phyloP scores from a whole-genome alignment of 2,888 invertebrate genomes.

The Malachius bipustulatus region DNA sequence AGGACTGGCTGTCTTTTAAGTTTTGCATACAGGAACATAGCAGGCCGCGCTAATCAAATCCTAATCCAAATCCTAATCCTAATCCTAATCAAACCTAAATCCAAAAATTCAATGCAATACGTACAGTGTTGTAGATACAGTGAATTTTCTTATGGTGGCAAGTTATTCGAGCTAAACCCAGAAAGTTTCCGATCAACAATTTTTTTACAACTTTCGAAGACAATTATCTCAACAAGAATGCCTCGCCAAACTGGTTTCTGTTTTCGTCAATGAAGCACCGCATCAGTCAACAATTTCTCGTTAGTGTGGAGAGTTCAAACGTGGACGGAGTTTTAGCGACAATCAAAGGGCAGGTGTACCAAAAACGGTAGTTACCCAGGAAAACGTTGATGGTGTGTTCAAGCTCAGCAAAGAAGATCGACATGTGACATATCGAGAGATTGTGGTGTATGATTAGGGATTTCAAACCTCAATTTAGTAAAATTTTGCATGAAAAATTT shows the following conservation, averaged over 20 bases:
- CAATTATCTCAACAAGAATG: neutral
- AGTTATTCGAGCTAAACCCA: no score
- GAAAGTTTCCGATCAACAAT: no score
- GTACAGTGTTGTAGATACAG: no score
- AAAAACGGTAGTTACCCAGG: neutral
- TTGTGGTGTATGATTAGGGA: slow-evolving; percentile 6
- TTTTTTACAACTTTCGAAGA: neutral
- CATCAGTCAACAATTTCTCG: neutral
- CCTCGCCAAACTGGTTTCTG: neutral
- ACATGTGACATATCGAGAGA: neutral
- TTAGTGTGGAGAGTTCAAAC: neutral
- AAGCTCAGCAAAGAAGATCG: neutral
- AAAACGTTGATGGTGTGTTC: neutral
- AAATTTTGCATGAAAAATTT: no score
- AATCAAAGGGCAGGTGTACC: neutral
- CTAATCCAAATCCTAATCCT: no score
- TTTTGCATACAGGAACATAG: no score
- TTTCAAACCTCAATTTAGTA: no score
- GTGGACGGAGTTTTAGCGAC: neutral
- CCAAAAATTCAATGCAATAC: no score
- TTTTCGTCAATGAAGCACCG: neutral
- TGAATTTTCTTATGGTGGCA: no score
- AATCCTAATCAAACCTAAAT: no score
- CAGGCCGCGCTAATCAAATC: no score
- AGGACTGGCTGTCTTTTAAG: no score